phyloP scores from a whole-genome alignment of 2,888 invertebrate genomes.

The Andrena camellia region DNA sequence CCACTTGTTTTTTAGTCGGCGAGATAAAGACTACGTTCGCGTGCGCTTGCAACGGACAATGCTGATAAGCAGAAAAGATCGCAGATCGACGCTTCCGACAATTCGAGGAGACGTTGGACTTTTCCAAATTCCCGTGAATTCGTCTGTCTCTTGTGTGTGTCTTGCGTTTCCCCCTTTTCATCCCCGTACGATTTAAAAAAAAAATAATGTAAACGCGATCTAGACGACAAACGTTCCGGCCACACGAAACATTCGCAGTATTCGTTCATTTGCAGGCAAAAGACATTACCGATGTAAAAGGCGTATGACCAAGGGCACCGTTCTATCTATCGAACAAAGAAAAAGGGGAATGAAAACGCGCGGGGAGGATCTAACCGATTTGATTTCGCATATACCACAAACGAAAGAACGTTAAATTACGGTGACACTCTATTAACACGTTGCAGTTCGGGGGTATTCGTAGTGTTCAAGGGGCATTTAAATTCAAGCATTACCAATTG shows the following conservation, averaged over 20 bases:
- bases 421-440: not conserved
- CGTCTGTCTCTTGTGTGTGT: conserved; percentile 52
- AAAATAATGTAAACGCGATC: conserved; percentile 40
- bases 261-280: conserved; percentile 68
- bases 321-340: conserved; percentile 6
- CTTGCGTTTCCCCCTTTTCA: conserved; percentile 33
- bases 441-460: not conserved
- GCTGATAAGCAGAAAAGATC: not conserved
- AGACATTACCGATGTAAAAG: conserved; percentile 43
- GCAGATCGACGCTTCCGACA: conserved; percentile 9
- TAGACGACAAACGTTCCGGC: conserved; percentile 78
- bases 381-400: conserved; percentile 32
- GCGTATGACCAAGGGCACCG: conserved; percentile 64
- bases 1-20: conserved; percentile 55
- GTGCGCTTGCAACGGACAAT: conserved; percentile 28
- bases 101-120: conserved; percentile 25
- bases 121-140: conserved; percentile 26
- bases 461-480: not conserved
- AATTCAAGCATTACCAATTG: not conserved
- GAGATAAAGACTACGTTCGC: conserved; percentile 45
- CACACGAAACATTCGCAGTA: conserved; percentile 63
- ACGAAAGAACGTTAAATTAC: conserved; percentile 4
- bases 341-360: conserved; percentile 5
- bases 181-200: not conserved
- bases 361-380: not conserved